Evolutionary conservation across 2,888 invertebrate species (phyloP), one percentile per base, ranked within the genome.

Genomic region (Halocaridina rubra): DNA sequence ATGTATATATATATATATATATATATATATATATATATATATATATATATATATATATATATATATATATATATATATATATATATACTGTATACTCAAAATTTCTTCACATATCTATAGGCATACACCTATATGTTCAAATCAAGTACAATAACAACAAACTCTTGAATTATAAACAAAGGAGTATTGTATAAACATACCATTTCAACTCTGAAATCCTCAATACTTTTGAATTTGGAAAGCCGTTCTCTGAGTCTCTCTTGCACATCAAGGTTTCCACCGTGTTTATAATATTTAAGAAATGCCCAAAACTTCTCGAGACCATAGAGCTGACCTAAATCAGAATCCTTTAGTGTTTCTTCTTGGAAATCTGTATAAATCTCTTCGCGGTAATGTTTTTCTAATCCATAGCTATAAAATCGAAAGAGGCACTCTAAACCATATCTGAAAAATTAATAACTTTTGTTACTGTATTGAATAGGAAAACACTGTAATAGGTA

Each of bases 291-390:
- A 93, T 98, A 99, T 92, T 98, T 98, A 84, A 97, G 92, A 93
- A 99, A 99, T 71, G 98, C 98, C 98, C 99, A 98, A 92, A 99
- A 99, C 91, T 99, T 99, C 92, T 99, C 99, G 89, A 99, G 92
- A 30, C 99, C 99, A 92, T 99, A 99, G 77, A 98, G 93, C 92
- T 99, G 98, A 91, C 97, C 96, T 91, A 92, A 95, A 92, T 97
- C 96, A 91, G 95, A 96, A 92, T 98, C 98, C 89, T 93, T 93
- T 67, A 97, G 93, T 0, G 98, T 98, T 92, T 98, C 98, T 80
- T 93, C 93, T 92, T 98, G 97, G 93, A 99, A 99, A 91, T 99
- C 97, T 91, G 96, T 94, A 92, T 97, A 99, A 57, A 99, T 92
- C 89, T 97, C 96, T n/a, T 96, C 95, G 85, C 98, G 93, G 93